These are phyloP conservation scores for Trichosurus vulpecula DNA, from an alignment of 2,797 vertebrate species.

Conservation along the genomic window DNA sequence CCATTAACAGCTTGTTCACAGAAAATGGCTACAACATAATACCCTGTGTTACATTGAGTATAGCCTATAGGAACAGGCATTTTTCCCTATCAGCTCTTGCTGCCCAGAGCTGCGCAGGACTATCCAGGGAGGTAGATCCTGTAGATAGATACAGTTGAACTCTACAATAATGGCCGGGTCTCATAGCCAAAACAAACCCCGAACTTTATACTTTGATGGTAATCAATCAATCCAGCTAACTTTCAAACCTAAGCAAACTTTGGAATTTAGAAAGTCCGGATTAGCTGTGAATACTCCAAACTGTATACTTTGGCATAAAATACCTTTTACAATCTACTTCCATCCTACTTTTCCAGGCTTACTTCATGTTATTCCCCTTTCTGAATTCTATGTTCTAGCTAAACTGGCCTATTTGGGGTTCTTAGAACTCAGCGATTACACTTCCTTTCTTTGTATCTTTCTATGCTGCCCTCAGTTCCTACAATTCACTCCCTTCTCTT, in stretches of 20 bases:
- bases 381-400: background rate
- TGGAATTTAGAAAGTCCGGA: background rate
- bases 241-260: background rate
- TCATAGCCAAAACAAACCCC: background rate
- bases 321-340: background rate
- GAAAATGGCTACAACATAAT: background rate
- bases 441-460: background rate
- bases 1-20: background rate
- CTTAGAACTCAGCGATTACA: background rate
- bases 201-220: background rate
- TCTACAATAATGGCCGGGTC: background rate
- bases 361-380: background rate
- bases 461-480: background rate
- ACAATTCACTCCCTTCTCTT: background rate
- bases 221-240: background rate
- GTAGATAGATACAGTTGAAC: background rate
- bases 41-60: background rate
- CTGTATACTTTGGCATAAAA: background rate
- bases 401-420: background rate
- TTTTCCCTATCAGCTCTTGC: background rate
- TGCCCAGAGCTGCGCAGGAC: background rate
- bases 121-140: background rate
- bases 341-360: background rate
- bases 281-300: slow-evolving; percentile 21
- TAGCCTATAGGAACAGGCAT: background rate